Conservation (phyloP, 2,113 vertebrate genomes). For the Xiphorhynchus elegans region DNA sequence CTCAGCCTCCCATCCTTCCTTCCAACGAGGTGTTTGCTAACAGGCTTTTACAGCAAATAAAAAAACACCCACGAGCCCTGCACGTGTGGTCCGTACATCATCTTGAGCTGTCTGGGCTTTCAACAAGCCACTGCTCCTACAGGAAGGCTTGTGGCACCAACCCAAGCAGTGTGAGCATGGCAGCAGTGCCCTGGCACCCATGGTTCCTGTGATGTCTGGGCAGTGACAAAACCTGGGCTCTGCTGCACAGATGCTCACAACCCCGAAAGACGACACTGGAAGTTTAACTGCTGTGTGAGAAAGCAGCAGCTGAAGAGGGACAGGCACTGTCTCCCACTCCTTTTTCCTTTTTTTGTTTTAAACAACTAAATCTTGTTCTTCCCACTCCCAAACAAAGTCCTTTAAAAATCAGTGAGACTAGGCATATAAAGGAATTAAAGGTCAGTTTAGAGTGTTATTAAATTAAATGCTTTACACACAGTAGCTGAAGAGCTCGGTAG, state of each 20-base stretch:
- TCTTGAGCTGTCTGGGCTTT: not conserved
- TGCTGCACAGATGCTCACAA: not conserved
- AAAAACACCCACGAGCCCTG: rapidly evolving
- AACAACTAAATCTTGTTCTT: not conserved
- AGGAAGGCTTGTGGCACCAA: not conserved
- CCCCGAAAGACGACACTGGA: not conserved
- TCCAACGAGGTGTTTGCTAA: not conserved
- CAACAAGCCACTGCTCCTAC: not conserved
- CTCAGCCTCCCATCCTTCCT: not conserved
- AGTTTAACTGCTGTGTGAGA: not conserved
- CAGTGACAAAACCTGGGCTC: not conserved
- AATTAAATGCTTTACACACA: slow-evolving; percentile 3
- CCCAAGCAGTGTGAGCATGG: rapidly evolving
- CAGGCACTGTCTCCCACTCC: not conserved
- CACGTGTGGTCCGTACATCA: not conserved
- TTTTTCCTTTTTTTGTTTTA: not conserved
- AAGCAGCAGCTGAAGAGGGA: not conserved
- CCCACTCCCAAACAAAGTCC: not conserved
- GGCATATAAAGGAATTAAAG: not conserved
- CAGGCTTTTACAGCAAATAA: not conserved
- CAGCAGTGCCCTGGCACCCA: not conserved
- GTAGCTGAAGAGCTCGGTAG: not conserved
- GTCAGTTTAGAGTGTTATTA: not conserved
- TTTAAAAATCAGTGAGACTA: not conserved
- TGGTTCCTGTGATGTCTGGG: rapidly evolving